A percentile compares a stretch with the other conserved stretches of the same genome.
These are phyloP conservation scores for Netta rufina DNA, from an alignment of 2,797 vertebrate species.

Conservation along the genomic window DNA sequence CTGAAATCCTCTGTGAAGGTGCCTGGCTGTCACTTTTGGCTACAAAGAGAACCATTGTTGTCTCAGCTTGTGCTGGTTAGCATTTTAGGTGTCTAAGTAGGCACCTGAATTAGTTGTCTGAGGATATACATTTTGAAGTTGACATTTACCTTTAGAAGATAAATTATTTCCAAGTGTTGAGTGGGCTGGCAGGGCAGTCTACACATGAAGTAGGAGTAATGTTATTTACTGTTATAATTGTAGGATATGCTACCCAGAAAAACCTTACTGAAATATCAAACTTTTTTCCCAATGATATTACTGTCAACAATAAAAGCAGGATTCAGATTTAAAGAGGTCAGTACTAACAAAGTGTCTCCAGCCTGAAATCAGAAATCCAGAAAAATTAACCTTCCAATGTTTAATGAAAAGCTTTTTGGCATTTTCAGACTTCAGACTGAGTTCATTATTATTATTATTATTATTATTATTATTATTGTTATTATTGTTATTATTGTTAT, in stretches of 20 bases:
- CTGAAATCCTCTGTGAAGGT: background rate
- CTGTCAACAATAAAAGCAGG: background rate
- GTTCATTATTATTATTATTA: no score
- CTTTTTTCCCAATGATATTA: background rate
- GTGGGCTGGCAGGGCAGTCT: background rate
- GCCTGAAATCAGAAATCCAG: background rate
- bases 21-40: background rate
- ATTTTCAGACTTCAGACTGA: background rate
- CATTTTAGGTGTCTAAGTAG: background rate
- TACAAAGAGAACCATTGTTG: background rate
- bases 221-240: background rate
- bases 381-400: background rate
- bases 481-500: no score
- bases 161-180: background rate
- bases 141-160: background rate
- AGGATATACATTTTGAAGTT: background rate
- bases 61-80: background rate
- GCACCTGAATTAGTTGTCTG: background rate
- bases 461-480: no score
- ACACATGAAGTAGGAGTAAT: background rate
- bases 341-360: background rate
- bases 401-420: background rate
- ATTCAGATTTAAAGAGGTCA: background rate
- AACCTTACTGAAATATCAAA: background rate
- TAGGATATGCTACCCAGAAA: background rate